Evolutionary conservation across 2,888 invertebrate species (phyloP).

Genomic region (Apodemia hepburni): DNA sequence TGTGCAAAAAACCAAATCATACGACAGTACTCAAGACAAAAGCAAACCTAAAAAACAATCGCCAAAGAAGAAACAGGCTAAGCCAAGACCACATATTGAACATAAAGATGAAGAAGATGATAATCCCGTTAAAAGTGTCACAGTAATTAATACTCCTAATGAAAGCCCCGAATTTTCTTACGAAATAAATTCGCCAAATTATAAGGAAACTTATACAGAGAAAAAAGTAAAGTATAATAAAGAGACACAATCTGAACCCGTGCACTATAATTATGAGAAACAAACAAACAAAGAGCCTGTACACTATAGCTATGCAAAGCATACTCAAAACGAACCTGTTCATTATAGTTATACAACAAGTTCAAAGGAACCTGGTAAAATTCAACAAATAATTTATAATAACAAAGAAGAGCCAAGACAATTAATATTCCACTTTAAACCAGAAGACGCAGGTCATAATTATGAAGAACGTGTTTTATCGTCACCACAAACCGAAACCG

Average conservation of each 20-base stretch:
- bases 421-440: conserved; percentile 47
- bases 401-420: conserved; percentile 49
- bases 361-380: conserved; percentile 45
- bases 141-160: conserved; percentile 43
- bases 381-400: conserved; percentile 47
- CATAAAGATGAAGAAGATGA: conserved; percentile 42
- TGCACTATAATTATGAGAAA: conserved; percentile 52
- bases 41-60: conserved; percentile 42
- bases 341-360: conserved; percentile 37
- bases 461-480: conserved; percentile 24
- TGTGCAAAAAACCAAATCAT: conserved; percentile 51
- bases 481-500: conserved; percentile 28
- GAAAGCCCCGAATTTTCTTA: conserved; percentile 56
- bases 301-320: conserved; percentile 55
- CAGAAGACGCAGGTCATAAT: conserved; percentile 38
- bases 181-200: conserved; percentile 61
- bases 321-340: conserved; percentile 47
- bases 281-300: conserved; percentile 51
- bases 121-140: conserved; percentile 43
- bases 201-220: conserved; percentile 62
- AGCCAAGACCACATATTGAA: conserved; percentile 40
- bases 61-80: conserved; percentile 41
- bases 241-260: conserved; percentile 55
- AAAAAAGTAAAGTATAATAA: conserved; percentile 62
- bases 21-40: conserved; percentile 45